A percentile compares a stretch with the other conserved stretches of the same genome.
These are phyloP conservation scores for Drosophila ananassae DNA, from an alignment of 1,140 invertebrate species.

Conservation along the genomic window DNA sequence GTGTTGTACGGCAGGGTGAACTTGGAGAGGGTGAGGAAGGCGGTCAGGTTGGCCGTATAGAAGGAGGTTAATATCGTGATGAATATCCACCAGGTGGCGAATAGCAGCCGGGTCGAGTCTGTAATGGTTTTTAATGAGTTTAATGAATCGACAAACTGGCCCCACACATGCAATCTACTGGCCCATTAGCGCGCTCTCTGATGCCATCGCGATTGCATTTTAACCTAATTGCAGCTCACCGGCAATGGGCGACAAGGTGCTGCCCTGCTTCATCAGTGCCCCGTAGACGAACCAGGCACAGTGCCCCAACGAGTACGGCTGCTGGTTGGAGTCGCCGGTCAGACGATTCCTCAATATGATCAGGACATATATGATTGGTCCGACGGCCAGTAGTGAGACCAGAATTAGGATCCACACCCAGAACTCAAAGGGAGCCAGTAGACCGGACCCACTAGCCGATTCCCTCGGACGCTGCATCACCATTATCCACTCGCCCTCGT, in stretches of 20 bases:
- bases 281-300: conserved; percentile 95
- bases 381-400: conserved; percentile 88
- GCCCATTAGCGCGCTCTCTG: conserved; percentile 29
- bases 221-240: conserved; percentile 85
- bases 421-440: conserved; percentile 91
- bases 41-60: conserved; percentile 95
- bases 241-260: conserved; percentile 89
- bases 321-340: conserved; percentile 85
- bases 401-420: conserved; percentile 92
- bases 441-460: conserved; percentile 92
- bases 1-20: conserved; percentile 91
- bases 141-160: conserved; percentile 66
- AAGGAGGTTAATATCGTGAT: conserved; percentile 94
- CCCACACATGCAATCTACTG: conserved; percentile 46
- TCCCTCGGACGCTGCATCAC: conserved; percentile 91
- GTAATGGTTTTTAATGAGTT: conserved; percentile 56
- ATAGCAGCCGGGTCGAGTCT: conserved; percentile 93
- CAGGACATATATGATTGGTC: conserved; percentile 91
- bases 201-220: conserved; percentile 69
- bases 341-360: conserved; percentile 87
- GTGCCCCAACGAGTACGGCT: conserved; percentile 87
- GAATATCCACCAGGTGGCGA: conserved; percentile 96
- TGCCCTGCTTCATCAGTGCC: conserved; percentile 94
- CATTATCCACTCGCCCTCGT: conserved; percentile 90
- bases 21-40: conserved; percentile 92